phyloP scores from a whole-genome alignment of 1,140 invertebrate species.

The Tenebrio molitor region DNA sequence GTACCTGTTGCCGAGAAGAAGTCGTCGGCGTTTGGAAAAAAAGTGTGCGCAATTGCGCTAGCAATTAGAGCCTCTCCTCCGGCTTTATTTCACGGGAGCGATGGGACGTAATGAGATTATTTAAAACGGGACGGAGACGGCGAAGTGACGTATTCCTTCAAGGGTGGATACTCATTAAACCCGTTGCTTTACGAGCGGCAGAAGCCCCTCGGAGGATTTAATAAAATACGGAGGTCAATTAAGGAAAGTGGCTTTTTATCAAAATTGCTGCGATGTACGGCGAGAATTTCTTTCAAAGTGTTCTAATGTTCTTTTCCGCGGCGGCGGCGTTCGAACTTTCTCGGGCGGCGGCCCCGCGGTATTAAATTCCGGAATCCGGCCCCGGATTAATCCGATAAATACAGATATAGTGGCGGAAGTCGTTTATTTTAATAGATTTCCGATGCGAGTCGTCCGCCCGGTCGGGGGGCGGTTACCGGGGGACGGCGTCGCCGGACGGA shows the following conservation, averaged over 20 bases:
- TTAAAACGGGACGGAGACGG: slow-evolving; percentile 18
- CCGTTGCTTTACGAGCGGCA: slow-evolving; percentile 19
- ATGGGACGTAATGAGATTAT: slow-evolving; percentile 24
- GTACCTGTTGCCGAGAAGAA: no score
- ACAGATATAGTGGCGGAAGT: neutral
- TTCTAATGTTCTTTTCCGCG: slow-evolving; percentile 24
- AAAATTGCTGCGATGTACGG: slow-evolving; percentile 21
- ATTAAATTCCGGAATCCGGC: no score
- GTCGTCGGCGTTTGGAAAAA: no score
- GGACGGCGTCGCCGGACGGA: no score
- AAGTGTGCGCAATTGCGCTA: neutral
- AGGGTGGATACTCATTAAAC: slow-evolving; percentile 27
- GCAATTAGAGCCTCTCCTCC: slow-evolving; percentile 17
- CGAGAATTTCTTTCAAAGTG: slow-evolving; percentile 29
- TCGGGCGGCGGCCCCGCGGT: neutral
- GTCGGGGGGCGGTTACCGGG: no score
- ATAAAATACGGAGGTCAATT: slow-evolving; percentile 38
- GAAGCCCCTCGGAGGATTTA: slow-evolving; percentile 17
- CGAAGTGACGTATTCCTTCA: slow-evolving; percentile 6
- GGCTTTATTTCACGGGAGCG: neutral
- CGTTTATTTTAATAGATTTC: slow-evolving; percentile 8
- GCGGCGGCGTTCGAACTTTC: neutral
- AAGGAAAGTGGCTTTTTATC: slow-evolving; percentile 37
- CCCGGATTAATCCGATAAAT: slow-evolving; percentile 10
- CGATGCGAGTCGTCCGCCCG: neutral